A percentile compares a stretch with the other conserved stretches of the same genome.
These are phyloP conservation scores for Chrysolina oricalcia DNA, from an alignment of 2,888 invertebrate genomes.

Conservation along the genomic window DNA sequence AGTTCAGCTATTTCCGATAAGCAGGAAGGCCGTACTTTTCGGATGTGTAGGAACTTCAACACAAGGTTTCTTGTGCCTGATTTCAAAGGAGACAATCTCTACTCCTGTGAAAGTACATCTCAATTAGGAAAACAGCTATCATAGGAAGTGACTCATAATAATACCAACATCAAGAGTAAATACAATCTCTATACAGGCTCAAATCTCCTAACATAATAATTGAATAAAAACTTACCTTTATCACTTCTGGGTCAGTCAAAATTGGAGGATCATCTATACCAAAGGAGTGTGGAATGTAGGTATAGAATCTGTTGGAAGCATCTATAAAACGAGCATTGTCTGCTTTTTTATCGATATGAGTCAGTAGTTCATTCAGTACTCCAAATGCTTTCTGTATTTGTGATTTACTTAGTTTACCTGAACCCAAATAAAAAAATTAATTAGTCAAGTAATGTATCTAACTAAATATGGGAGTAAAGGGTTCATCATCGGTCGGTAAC, in stretches of 20 bases:
- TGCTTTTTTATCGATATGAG: conserved; percentile 73
- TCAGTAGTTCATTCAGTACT: conserved; percentile 83
- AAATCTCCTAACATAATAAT: background rate
- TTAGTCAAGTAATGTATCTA: background rate
- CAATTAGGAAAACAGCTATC: too few species aligned
- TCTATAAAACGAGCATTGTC: conserved; percentile 79
- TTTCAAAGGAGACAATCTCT: too few species aligned
- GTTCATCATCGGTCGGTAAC: too few species aligned
- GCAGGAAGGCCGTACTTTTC: too few species aligned
- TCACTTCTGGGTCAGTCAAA: conserved; percentile 82
- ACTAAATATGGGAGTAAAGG: too few species aligned
- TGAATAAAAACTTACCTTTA: conserved; percentile 73
- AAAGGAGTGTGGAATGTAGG: conserved; percentile 95
- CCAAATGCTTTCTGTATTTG: conserved; percentile 91
- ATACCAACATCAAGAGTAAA: too few species aligned
- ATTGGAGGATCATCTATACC: conserved; percentile 88
- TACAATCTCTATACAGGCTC: too few species aligned
- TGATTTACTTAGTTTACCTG: conserved; percentile 86
- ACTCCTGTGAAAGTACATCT: too few species aligned
- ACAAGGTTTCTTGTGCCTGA: too few species aligned
- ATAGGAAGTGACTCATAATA: too few species aligned
- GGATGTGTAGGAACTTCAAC: too few species aligned
- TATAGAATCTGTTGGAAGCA: conserved; percentile 94
- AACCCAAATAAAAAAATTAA: conserved; percentile 16
- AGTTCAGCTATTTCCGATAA: too few species aligned